Evolutionary conservation across 2,797 vertebrate genomes (phyloP), one percentile per base, ranked within the genome.

Genomic region (Novumbra hubbsi): DNA sequence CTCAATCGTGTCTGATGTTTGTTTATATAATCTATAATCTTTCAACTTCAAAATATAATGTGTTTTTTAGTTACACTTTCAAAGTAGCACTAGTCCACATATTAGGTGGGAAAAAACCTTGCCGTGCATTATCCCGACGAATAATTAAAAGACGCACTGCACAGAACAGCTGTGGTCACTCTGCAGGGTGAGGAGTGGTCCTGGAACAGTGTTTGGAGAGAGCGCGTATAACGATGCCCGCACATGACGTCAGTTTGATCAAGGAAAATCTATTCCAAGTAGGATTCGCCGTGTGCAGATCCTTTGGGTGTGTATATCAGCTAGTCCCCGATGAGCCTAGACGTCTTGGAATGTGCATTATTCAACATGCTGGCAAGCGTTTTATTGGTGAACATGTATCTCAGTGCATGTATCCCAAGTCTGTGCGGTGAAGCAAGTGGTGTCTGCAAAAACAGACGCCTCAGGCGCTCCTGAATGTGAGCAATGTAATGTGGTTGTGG

Each of bases 191-290:
- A 55, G 9, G 52, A 55, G 52, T 55, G 52, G 34, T 38, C 34
- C 3, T 55, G 52, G 52, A n/a, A 55, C 19, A 63, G 57, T 60
- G 57, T 6, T 17, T 38, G 34, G 52, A 14, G 9, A 24, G 55
- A 24, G 55, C 24, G 55, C 55, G 21, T 60, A 21, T 60, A 5
- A 9, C 11, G 70, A 72, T 14, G 41, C 24, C 5, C 27, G 52
- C 32, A 19, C 57, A 38, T 32, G 32, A 65, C 41, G 62, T 50
- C 38, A 50, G 27, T 73, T 73, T 50, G 62, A 73, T 30, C 60
- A 24, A 27, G 28, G 49, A 1, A 27, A 27, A 16, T 38, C 41
- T 64, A 11, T 21, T 72, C 21, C 34, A 6, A 15, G 45, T 24
- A 17, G 38, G 30, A 32, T 52, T 52, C 11, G n/a, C 34, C 9